Percentiles rank a stretch among this genome's conserved stretches.
Conservation (phyloP, 2,888 invertebrate species). For the Penaeus monodon region DNA sequence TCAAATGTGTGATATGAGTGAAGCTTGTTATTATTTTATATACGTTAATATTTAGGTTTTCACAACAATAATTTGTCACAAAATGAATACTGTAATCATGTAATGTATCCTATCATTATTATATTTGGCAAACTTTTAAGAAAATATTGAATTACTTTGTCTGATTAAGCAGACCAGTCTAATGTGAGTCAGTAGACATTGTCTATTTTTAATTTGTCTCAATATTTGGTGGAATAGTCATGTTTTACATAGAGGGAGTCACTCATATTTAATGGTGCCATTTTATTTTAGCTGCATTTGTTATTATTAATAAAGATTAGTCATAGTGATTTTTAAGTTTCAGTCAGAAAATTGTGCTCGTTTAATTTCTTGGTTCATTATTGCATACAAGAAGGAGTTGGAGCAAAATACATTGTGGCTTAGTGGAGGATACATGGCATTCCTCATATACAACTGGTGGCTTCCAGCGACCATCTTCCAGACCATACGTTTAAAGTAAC, state of each 20-base stretch:
- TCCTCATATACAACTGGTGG: constrained; percentile 1
- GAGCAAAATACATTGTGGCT: constrained; percentile 11
- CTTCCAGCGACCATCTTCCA: constrained; percentile 29
- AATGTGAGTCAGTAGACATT: neutral
- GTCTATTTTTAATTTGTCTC: no score
- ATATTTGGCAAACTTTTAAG: constrained; percentile 6
- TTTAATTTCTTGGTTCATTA: constrained; percentile 16
- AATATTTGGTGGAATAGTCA: neutral
- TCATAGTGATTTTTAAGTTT: constrained; percentile 20
- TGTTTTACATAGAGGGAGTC: neutral
- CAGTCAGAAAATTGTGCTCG: constrained; percentile 25
- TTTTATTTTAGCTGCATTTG: constrained; percentile 17
- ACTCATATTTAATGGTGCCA: constrained; percentile 19
- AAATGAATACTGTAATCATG: neutral
- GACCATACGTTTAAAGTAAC: neutral
- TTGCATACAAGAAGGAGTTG: neutral
- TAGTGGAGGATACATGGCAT: constrained; percentile 20
- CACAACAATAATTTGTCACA: neutral
- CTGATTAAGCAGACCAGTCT: neutral
- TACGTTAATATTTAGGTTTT: constrained; percentile 2
- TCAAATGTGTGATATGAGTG: constrained; percentile 25
- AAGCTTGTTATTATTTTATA: constrained; percentile 27
- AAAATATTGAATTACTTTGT: neutral
- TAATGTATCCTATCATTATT: neutral
- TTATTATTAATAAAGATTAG: constrained; percentile 1